These are phyloP conservation scores for Popillia japonica DNA, from an alignment of 1,140 invertebrate species.

Conservation along the genomic window DNA sequence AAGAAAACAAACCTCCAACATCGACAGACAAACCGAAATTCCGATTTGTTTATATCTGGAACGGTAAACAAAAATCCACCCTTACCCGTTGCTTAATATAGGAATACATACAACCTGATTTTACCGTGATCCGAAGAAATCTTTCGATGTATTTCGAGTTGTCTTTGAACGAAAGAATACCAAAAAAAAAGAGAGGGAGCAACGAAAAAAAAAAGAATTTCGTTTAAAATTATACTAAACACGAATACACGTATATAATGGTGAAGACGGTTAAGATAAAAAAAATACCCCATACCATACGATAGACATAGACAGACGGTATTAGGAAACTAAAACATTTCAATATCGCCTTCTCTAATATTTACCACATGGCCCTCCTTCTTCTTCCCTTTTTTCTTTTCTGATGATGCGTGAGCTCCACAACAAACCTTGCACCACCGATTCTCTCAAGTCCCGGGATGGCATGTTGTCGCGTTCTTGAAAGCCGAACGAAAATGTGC, in stretches of 20 bases:
- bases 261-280: constrained; percentile 5
- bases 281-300: constrained; percentile 31
- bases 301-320: constrained; percentile 18
- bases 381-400: background rate
- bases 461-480: background rate
- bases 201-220: background rate
- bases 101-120: background rate
- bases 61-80: constrained; percentile 13
- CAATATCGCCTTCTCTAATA: constrained; percentile 30
- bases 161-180: background rate
- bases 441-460: background rate
- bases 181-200: background rate
- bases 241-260: background rate
- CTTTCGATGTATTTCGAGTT: background rate
- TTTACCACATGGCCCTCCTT: constrained; percentile 29
- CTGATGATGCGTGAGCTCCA: background rate
- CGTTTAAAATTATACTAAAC: background rate
- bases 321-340: constrained; percentile 35
- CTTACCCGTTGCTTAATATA: background rate
- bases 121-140: background rate
- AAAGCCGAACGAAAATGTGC: background rate
- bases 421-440: background rate
- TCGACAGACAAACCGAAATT: constrained; percentile 31
- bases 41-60: background rate
- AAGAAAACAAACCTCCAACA: constrained; percentile 22